Evolutionary conservation across 2,797 vertebrate genomes (phyloP), one percentile per base, ranked within the genome.

Genomic region (Nothura maculosa): DNA sequence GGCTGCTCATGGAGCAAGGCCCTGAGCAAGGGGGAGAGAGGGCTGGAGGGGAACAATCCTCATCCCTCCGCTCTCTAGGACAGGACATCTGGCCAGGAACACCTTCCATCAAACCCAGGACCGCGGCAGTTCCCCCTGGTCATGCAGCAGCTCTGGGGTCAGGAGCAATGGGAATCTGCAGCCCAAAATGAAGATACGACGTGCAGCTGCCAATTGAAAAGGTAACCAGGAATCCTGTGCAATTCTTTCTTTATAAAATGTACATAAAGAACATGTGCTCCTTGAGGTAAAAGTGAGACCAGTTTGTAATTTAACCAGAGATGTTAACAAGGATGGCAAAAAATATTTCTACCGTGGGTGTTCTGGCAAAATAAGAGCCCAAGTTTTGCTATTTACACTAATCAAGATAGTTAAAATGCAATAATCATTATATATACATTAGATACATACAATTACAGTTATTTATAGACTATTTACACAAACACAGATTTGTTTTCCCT

Each of bases 241-340:
- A 75, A 63, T 86, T 84, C 57, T 94, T 92, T 92, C 79, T 96
- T 92, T 90, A 91, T 89, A 92, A 96, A 96, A 96, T 66, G 91
- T 93, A 94, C 93, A 93, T 42, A 95, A 96, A 93, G 87, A 85
- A 92, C 92, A 87, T 57, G 68, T 54, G 94, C 72, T 62, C 79
- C 84, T 73, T 38, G 94, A 94, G 89, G 89, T 93, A 93, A 94
- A 93, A 96, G 93, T 90, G 91, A 95, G 82, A 94, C 57, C 87
- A 75, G 76, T 75, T 75, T 38, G 89, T 83, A 92, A 94, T 69
- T 90, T 63, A 87, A 78, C 81, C 92, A 75, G 92, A 85, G 80
- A 91, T 92, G 94, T 85, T 89, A 72, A 85, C 89, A 64, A 64
- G 76, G 48, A 83, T 34, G 84, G 87, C 73, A 81, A 91, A 67